phyloP scores from a whole-genome alignment of 2,888 invertebrate genomes.

The Autographa gamma region DNA sequence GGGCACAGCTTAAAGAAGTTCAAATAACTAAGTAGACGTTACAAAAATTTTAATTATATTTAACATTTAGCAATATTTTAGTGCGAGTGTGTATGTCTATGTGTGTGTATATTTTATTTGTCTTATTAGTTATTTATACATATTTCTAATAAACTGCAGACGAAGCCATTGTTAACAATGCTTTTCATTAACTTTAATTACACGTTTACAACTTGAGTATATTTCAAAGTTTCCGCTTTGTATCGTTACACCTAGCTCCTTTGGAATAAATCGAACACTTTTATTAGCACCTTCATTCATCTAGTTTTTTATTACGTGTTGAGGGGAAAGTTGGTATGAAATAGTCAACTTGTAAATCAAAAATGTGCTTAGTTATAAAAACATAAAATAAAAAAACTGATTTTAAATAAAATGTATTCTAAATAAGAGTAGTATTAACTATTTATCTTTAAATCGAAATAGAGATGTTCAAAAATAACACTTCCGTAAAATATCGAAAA shows the following conservation, averaged over 20 bases:
- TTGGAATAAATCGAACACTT: constrained; percentile 69
- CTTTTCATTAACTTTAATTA: constrained; percentile 11
- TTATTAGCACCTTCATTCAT: constrained; percentile 71
- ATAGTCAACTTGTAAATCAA: constrained; percentile 15
- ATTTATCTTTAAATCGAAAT: no score
- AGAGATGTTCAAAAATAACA: no score
- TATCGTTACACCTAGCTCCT: constrained; percentile 67
- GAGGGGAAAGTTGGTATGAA: constrained; percentile 27
- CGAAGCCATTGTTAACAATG: not conserved
- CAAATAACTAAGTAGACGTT: no score
- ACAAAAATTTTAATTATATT: no score
- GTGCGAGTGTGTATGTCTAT: no score
- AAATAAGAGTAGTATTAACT: no score
- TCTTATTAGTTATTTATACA: not conserved
- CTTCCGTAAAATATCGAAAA: no score
- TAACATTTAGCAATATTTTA: no score
- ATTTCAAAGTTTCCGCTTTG: constrained; percentile 67
- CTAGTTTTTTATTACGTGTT: constrained; percentile 64
- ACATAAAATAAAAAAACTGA: no score
- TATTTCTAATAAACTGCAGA: not conserved
- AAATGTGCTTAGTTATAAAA: no score
- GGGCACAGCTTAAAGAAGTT: no score
- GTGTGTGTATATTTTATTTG: not conserved
- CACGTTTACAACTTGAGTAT: not conserved
- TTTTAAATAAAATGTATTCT: no score